A percentile compares a stretch with the other conserved stretches of the same genome.
Conservation (phyloP, 2,888 invertebrate genomes). For the Alcis repandata region DNA sequence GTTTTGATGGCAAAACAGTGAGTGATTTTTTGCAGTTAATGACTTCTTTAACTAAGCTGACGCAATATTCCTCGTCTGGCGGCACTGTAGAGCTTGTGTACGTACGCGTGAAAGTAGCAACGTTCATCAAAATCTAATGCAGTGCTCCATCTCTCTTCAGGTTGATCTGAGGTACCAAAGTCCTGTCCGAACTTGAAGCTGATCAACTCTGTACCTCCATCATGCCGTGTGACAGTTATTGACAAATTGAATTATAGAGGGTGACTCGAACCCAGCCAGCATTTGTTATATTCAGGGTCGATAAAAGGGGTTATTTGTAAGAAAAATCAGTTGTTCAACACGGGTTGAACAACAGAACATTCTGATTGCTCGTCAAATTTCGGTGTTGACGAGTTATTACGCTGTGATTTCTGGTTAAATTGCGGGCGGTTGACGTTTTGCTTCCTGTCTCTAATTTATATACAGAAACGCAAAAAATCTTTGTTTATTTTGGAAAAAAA, state of each 20-base stretch:
- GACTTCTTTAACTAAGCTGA: too few species aligned
- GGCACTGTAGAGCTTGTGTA: too few species aligned
- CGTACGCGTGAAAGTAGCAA: too few species aligned
- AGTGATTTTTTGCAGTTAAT: too few species aligned
- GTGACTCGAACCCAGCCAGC: conserved; percentile 30
- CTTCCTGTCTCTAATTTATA: not conserved
- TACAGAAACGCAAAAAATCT: too few species aligned
- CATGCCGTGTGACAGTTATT: conserved; percentile 46
- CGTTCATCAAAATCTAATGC: too few species aligned
- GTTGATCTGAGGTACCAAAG: conserved; percentile 5
- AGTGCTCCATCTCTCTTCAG: too few species aligned
- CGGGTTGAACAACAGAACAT: conserved; percentile 1
- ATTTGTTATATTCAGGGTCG: conserved; percentile 42
- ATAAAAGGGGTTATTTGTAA: conserved; percentile 39
- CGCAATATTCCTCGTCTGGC: too few species aligned
- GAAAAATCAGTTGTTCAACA: conserved; percentile 23
- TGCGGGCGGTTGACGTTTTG: not conserved
- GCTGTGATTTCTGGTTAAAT: conserved; percentile 6
- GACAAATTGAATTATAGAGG: conserved; percentile 49
- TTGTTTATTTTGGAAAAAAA: too few species aligned
- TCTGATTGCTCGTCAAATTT: too few species aligned
- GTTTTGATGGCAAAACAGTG: too few species aligned
- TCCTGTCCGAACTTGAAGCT: conserved; percentile 27
- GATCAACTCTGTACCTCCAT: conserved; percentile 41
- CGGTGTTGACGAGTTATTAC: conserved; percentile 9